Percentiles rank a stretch among this genome's conserved stretches.
phyloP scores from a whole-genome alignment of 2,888 invertebrate genomes.

The Molorchus minor region DNA sequence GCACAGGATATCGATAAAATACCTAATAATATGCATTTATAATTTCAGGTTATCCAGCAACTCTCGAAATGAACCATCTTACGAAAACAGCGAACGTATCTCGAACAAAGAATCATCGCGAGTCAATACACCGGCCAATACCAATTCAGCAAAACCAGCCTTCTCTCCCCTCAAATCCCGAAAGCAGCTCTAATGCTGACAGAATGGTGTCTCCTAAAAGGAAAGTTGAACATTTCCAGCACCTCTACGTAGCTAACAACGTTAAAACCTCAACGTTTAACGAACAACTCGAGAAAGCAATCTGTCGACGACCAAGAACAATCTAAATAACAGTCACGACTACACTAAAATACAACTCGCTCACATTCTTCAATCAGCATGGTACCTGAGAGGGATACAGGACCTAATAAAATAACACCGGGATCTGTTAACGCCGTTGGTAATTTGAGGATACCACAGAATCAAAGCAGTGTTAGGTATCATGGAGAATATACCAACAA shows the following conservation, averaged over 20 bases:
- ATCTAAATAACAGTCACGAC: constrained; percentile 51
- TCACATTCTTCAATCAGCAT: constrained; percentile 58
- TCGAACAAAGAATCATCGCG: constrained; percentile 50
- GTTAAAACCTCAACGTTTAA: constrained; percentile 60
- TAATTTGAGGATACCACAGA: constrained; percentile 51
- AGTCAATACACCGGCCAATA: constrained; percentile 57
- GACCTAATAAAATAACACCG: constrained; percentile 62
- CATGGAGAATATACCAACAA: constrained; percentile 43
- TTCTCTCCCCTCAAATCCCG: constrained; percentile 44
- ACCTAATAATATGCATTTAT: too few species aligned
- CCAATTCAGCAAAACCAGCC: constrained; percentile 44
- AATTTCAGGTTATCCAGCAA: constrained; percentile 65
- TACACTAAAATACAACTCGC: constrained; percentile 52
- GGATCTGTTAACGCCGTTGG: constrained; percentile 57
- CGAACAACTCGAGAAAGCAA: constrained; percentile 56
- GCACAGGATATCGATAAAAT: too few species aligned
- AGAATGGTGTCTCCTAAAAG: constrained; percentile 61
- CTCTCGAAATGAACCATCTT: constrained; percentile 57
- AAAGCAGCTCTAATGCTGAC: constrained; percentile 48
- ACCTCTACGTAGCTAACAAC: constrained; percentile 60
- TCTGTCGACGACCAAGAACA: constrained; percentile 49
- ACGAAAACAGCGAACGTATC: constrained; percentile 47
- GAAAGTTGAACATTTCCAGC: constrained; percentile 59
- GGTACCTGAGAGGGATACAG: constrained; percentile 67
- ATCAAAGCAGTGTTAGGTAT: constrained; percentile 48